A percentile compares a stretch with the other conserved stretches of the same genome.
Evolutionary conservation across 2,888 invertebrate species (phyloP).

Genomic region (Netelia fuscicornis): DNA sequence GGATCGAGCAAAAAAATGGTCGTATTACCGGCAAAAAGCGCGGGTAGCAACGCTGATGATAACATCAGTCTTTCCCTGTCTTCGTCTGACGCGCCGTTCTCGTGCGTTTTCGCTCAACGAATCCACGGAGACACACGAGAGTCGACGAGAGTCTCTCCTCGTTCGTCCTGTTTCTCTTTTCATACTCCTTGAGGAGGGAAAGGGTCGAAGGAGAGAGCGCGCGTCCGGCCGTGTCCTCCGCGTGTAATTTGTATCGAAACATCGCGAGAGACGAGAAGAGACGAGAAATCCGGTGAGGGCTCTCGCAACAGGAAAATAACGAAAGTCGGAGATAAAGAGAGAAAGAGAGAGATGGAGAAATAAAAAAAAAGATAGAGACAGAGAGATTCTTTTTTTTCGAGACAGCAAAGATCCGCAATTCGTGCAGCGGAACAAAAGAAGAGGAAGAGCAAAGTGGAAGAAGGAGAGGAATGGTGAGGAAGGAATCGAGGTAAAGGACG

Average conservation of each 20-base stretch:
- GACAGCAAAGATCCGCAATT: constrained; percentile 53
- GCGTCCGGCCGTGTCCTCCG: constrained; percentile 76
- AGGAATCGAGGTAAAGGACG: constrained; percentile 12
- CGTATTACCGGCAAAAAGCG: constrained; percentile 72
- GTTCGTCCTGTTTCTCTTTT: constrained; percentile 65
- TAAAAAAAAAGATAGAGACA: neutral
- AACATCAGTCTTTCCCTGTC: constrained; percentile 80
- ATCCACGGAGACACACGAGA: neutral
- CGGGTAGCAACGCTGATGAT: constrained; percentile 78
- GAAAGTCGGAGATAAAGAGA: constrained; percentile 42
- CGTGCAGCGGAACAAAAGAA: constrained; percentile 42
- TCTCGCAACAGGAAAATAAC: constrained; percentile 38
- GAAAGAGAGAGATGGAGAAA: constrained; percentile 32
- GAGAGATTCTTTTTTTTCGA: neutral
- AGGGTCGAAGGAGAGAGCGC: constrained; percentile 31
- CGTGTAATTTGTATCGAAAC: constrained; percentile 84
- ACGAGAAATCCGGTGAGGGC: constrained; percentile 70
- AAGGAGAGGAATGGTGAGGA: constrained; percentile 26
- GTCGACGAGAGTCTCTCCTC: constrained; percentile 42
- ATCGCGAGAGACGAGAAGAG: constrained; percentile 75
- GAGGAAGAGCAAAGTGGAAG: constrained; percentile 17
- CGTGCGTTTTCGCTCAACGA: constrained; percentile 53
- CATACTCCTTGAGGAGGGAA: constrained; percentile 41
- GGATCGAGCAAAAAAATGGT: constrained; percentile 67
- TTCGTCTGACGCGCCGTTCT: constrained; percentile 57